A percentile compares a stretch with the other conserved stretches of the same genome.
Evolutionary conservation across 2,888 invertebrate species (phyloP).

Genomic region (Clivina fossor): DNA sequence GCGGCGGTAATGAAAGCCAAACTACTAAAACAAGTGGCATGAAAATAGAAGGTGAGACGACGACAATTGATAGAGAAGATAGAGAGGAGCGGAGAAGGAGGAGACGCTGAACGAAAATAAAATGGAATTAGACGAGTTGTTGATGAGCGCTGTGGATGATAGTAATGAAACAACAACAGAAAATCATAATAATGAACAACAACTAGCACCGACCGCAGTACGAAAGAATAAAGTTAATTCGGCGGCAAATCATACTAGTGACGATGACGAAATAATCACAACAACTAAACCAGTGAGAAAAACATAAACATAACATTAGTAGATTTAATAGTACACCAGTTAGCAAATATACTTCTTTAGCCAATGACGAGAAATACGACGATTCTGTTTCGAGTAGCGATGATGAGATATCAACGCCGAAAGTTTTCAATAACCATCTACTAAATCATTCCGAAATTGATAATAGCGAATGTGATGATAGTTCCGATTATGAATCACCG

Average conservation of each 20-base stretch:
- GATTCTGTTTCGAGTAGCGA: constrained; percentile 27
- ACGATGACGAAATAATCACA: constrained; percentile 9
- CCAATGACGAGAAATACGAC: constrained; percentile 4
- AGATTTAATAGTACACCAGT: constrained; percentile 20
- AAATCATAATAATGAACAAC: too few species aligned
- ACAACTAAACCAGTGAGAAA: constrained; percentile 4
- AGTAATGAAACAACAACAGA: too few species aligned
- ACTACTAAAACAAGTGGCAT: too few species aligned
- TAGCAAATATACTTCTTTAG: not conserved
- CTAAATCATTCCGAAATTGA: constrained; percentile 29
- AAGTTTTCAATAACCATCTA: constrained; percentile 31
- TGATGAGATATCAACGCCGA: constrained; percentile 33
- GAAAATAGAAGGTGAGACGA: too few species aligned
- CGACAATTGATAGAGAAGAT: constrained; percentile 23
- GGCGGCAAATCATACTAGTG: constrained; percentile 30
- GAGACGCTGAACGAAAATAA: too few species aligned
- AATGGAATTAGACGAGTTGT: too few species aligned
- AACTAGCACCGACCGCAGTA: too few species aligned
- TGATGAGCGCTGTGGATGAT: too few species aligned
- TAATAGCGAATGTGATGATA: constrained; percentile 4
- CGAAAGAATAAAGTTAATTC: too few species aligned
- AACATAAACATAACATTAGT: constrained; percentile 5
- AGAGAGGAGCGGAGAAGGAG: constrained; percentile 22
- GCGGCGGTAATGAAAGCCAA: too few species aligned
- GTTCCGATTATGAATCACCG: constrained; percentile 24